Conservation (phyloP, 2,888 invertebrate genomes). For the Ceramica pisi region DNA sequence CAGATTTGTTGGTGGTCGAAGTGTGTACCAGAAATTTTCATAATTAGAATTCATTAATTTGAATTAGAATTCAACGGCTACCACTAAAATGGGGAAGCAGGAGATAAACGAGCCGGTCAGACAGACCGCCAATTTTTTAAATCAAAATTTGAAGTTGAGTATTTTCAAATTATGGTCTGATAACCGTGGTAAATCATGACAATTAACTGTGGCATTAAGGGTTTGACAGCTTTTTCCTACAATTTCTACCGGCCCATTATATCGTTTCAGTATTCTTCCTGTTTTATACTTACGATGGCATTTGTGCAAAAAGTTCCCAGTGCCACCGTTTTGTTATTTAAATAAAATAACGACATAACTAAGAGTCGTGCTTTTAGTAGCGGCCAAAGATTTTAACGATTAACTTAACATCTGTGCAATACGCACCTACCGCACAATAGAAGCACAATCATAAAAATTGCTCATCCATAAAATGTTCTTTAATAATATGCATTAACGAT, state of each 20-base stretch:
- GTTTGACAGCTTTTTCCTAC: background rate
- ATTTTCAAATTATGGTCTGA: background rate
- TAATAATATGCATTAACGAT: slow-evolving; percentile 82
- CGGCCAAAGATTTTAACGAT: slow-evolving; percentile 70
- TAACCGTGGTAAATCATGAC: too few species aligned
- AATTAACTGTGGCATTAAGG: background rate
- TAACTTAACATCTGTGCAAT: slow-evolving; percentile 73
- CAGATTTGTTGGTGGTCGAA: background rate
- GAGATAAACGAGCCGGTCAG: background rate
- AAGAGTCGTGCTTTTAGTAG: slow-evolving; percentile 50
- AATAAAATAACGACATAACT: slow-evolving; percentile 38
- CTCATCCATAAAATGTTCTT: slow-evolving; percentile 86
- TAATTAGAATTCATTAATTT: background rate
- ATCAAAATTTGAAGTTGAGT: background rate
- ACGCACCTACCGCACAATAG: slow-evolving; percentile 74
- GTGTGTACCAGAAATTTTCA: background rate
- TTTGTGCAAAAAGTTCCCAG: background rate
- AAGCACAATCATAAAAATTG: slow-evolving; percentile 87
- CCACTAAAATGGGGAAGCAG: background rate
- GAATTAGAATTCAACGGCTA: background rate
- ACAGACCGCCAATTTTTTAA: background rate
- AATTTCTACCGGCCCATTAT: background rate
- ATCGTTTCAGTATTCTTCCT: background rate
- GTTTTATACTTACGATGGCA: background rate
- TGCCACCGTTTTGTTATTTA: slow-evolving; percentile 29